phyloP scores from a whole-genome alignment of 1,140 invertebrate genomes.

The Scaptomyza hsui region DNA sequence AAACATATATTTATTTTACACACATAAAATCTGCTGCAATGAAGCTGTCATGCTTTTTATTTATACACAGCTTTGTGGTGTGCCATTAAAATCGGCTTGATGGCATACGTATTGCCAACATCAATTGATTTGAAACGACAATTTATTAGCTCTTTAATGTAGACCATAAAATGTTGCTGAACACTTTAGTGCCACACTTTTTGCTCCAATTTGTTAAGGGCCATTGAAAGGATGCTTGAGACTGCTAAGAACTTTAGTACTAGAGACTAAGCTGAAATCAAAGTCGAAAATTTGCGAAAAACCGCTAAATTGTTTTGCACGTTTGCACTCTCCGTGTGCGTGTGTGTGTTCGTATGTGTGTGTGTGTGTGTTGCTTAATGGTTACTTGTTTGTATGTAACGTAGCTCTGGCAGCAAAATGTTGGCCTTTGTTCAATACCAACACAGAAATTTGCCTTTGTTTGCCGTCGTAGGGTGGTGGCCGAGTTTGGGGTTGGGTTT shows the following conservation, averaged over 20 bases:
- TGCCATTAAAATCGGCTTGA: conserved; percentile 59
- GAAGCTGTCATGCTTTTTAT: conserved; percentile 9
- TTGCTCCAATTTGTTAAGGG: conserved; percentile 45
- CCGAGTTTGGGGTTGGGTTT: not conserved
- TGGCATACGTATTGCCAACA: conserved; percentile 32
- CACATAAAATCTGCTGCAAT: not conserved
- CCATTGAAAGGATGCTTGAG: conserved; percentile 22
- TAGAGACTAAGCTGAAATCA: conserved; percentile 51
- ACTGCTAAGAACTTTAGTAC: conserved; percentile 1
- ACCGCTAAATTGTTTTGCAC: conserved; percentile 55
- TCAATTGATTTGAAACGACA: conserved; percentile 62
- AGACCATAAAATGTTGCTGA: conserved; percentile 15
- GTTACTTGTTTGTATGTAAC: conserved; percentile 20
- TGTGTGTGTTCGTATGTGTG: not conserved
- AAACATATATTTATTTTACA: conserved; percentile 22
- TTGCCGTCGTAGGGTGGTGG: conserved; percentile 3
- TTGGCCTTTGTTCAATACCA: conserved; percentile 63
- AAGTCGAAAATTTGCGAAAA: conserved; percentile 55
- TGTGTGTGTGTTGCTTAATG: conserved; percentile 17
- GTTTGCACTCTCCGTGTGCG: conserved; percentile 22
- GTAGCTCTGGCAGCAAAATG: conserved; percentile 18
- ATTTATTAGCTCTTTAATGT: conserved; percentile 67
- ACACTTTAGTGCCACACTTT: conserved; percentile 40
- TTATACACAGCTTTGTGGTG: conserved; percentile 8
- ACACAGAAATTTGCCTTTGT: conserved; percentile 43